Conservation (phyloP, 1,140 invertebrate species). For the Melipona quadrifasciata region DNA sequence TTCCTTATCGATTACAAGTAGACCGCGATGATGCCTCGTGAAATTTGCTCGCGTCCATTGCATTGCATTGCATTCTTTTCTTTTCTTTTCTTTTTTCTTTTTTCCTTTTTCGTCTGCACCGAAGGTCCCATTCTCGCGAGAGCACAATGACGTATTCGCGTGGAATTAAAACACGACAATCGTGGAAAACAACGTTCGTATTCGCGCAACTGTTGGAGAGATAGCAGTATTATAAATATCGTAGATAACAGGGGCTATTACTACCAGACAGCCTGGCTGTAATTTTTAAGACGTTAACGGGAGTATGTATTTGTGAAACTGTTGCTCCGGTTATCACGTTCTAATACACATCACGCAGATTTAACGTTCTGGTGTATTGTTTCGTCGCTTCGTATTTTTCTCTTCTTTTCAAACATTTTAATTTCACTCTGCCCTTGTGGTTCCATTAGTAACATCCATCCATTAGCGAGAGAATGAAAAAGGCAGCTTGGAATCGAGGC, state of each 20-base stretch:
- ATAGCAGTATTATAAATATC: conserved; percentile 57
- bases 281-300: conserved; percentile 7
- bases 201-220: not conserved
- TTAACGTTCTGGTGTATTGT: not conserved
- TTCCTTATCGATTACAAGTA: conserved; percentile 11
- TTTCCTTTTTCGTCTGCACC: not conserved
- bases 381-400: not conserved
- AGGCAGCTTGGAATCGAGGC: too few species aligned
- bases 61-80: too few species aligned
- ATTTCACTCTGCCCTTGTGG: not conserved
- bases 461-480: too few species aligned
- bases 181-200: not conserved
- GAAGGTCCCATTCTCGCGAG: too few species aligned
- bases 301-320: not conserved
- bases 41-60: not conserved
- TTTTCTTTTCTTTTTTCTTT: too few species aligned
- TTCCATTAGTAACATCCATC: not conserved
- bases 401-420: not conserved
- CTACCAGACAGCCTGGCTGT: conserved; percentile 32
- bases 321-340: not conserved
- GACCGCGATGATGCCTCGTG: not conserved
- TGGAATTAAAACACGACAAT: not conserved
- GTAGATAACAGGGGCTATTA: conserved; percentile 50
- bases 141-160: not conserved
- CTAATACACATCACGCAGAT: not conserved